Percentiles rank a stretch among this genome's conserved stretches.
Conservation (phyloP, 2,888 invertebrate genomes). For the Drosophila mayaguana region DNA sequence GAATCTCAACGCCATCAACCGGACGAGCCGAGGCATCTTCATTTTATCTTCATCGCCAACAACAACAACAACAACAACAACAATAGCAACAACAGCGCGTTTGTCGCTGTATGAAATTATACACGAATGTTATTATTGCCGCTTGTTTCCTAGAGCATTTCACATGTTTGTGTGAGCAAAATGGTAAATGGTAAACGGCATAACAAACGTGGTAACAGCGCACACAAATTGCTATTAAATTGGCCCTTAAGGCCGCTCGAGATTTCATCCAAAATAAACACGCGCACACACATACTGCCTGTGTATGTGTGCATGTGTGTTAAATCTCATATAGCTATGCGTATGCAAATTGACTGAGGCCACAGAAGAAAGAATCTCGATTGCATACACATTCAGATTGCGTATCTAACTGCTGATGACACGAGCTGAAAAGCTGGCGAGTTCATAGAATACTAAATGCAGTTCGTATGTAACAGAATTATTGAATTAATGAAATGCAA, state of each 20-base stretch:
- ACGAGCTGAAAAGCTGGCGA: conserved; percentile 5
- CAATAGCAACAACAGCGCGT: neutral
- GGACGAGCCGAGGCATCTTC: conserved; percentile 51
- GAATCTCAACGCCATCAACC: conserved; percentile 61
- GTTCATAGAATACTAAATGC: neutral
- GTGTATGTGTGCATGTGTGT: neutral
- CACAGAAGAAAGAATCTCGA: conserved; percentile 16
- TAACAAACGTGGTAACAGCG: conserved; percentile 58
- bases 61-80: neutral
- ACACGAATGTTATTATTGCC: conserved; percentile 73
- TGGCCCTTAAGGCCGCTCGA: conserved; percentile 55
- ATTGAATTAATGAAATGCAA: neutral
- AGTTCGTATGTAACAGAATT: neutral
- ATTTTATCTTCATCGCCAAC: conserved; percentile 39
- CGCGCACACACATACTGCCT: neutral
- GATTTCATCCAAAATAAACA: conserved; percentile 1
- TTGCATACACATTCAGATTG: conserved; percentile 19
- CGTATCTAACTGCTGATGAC: conserved; percentile 5
- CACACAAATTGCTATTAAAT: conserved; percentile 67
- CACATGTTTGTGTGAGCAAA: conserved; percentile 60
- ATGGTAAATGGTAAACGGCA: conserved; percentile 68
- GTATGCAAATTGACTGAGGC: conserved; percentile 42
- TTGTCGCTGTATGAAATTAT: conserved; percentile 65
- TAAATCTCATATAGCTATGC: conserved; percentile 27
- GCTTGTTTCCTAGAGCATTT: conserved; percentile 54